Conservation (phyloP, 2,797 vertebrate species). For the Graptemys geographica region DNA sequence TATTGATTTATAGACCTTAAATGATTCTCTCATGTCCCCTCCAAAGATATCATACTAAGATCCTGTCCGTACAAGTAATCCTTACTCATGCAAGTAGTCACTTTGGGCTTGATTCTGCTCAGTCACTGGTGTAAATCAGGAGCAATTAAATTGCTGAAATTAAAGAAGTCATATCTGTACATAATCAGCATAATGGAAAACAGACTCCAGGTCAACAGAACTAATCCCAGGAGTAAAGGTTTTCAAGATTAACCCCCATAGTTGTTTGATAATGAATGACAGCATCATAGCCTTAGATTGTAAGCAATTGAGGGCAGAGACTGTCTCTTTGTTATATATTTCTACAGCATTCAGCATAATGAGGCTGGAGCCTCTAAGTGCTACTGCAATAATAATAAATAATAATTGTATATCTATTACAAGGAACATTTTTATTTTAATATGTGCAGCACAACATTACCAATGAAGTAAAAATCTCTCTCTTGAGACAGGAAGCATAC, state of each 20-base stretch:
- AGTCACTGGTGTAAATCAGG: conserved; percentile 24
- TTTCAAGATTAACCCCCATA: not conserved
- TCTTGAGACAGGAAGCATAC: not conserved
- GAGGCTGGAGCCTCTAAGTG: not conserved
- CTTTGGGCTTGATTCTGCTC: not conserved
- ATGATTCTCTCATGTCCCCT: not conserved
- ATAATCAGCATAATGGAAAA: conserved; percentile 17
- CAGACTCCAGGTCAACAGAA: not conserved
- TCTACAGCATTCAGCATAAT: not conserved
- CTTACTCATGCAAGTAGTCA: not conserved
- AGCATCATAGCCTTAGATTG: conserved; percentile 38
- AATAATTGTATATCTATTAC: conserved; percentile 55
- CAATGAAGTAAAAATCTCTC: conserved; percentile 28
- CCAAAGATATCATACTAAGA: rapidly evolving
- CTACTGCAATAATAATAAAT: conserved; percentile 41
- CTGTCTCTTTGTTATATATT: not conserved
- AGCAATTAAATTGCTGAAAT: not conserved
- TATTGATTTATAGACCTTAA: rapidly evolving
- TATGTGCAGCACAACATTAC: conserved; percentile 7
- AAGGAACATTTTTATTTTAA: conserved; percentile 52
- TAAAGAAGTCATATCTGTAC: not conserved
- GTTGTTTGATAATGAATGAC: conserved; percentile 18
- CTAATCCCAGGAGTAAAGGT: not conserved
- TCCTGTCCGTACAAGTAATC: not conserved
- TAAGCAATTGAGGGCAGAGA: conserved; percentile 14